A percentile compares a stretch with the other conserved stretches of the same genome.
These are phyloP conservation scores for Gallirallus australis DNA, from an alignment of 2,797 vertebrate species.

Conservation along the genomic window DNA sequence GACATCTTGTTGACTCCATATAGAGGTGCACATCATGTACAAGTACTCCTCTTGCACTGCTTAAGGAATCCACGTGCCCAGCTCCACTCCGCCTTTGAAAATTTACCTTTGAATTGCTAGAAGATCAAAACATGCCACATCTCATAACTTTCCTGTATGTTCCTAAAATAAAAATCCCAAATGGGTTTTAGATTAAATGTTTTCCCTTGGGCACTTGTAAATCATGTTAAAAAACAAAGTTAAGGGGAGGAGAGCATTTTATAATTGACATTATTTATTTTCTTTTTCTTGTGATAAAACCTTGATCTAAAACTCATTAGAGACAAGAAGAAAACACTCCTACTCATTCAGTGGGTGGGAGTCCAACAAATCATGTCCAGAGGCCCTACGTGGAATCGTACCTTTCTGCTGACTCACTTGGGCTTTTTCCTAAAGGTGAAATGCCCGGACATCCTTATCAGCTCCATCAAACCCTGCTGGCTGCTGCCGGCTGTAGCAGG, in stretches of 20 bases:
- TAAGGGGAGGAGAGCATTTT: neutral
- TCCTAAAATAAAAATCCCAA: conserved; percentile 46
- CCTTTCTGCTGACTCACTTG: conserved; percentile 41
- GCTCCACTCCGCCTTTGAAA: neutral
- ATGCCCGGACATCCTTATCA: neutral
- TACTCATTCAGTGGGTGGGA: neutral
- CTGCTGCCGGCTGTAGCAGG: neutral
- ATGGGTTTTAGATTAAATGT: neutral
- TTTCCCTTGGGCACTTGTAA: conserved; percentile 9
- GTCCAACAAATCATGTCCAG: neutral
- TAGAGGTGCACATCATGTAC: neutral
- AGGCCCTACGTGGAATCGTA: neutral
- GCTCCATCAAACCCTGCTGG: fast-evolving
- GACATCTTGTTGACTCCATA: neutral
- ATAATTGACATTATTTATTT: neutral
- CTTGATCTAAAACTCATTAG: conserved; percentile 38
- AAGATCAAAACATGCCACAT: neutral
- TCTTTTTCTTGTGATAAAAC: neutral
- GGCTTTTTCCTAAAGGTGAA: neutral
- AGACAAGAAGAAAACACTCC: conserved; percentile 15
- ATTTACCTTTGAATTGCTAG: neutral
- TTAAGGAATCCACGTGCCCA: neutral
- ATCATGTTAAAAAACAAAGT: conserved; percentile 3
- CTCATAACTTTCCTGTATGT: neutral
- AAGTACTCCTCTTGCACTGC: neutral